phyloP scores from a whole-genome alignment of 2,797 vertebrate species.

The Picus viridis region DNA sequence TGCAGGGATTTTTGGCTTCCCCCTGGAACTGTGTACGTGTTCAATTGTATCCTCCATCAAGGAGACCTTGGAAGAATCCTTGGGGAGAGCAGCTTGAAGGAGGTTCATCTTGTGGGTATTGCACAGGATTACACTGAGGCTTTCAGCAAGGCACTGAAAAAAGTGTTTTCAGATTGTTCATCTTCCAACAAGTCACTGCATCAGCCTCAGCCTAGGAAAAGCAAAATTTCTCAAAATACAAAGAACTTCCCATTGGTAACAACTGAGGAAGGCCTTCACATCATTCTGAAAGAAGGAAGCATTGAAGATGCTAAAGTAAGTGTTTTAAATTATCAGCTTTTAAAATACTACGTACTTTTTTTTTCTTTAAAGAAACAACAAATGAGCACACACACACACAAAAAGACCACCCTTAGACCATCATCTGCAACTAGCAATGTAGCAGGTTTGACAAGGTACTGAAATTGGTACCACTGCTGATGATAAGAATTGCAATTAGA shows the following conservation, averaged over 20 bases:
- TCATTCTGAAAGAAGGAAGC: constrained; percentile 76
- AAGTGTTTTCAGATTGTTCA: neutral
- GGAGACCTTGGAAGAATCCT: constrained; percentile 69
- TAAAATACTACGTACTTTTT: neutral
- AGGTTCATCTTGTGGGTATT: constrained; percentile 84
- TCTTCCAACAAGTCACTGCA: accelerated
- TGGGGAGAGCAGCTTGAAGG: constrained; percentile 56
- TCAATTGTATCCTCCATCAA: constrained; percentile 80
- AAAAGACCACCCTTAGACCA: no score
- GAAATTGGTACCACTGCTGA: neutral
- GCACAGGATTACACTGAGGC: constrained; percentile 59
- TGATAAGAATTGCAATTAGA: neutral
- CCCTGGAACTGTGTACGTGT: constrained; percentile 77
- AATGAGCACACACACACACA: neutral
- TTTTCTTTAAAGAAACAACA: neutral
- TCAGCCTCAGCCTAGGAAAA: neutral
- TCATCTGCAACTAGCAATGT: neutral
- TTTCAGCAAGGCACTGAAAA: constrained; percentile 70
- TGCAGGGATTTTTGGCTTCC: constrained; percentile 86
- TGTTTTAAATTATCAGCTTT: neutral
- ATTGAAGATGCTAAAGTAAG: constrained; percentile 86
- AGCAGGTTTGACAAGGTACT: neutral
- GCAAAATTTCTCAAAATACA: neutral
- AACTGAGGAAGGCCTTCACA: constrained; percentile 78
- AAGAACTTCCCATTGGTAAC: neutral